Evolutionary conservation across 1,140 invertebrate species (phyloP), one percentile per base, ranked within the genome.

Genomic region (Glomeris maerens): DNA sequence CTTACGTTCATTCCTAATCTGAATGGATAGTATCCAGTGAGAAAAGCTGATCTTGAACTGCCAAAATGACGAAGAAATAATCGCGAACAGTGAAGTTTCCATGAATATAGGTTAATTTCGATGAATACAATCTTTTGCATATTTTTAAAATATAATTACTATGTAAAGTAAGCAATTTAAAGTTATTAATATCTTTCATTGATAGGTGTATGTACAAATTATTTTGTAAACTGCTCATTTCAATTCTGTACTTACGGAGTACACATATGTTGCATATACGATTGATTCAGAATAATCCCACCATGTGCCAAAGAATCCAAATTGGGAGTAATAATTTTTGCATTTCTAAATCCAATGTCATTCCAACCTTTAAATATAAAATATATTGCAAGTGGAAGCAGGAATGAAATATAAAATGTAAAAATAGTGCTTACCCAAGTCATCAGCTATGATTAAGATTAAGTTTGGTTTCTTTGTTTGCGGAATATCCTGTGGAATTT

Each of bases 1-100:
- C 5, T 44, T 36, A 45, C 28, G 46, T 65, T 61, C 5, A 64
- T 50, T 17, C 63, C 64, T 4, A 14, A 21, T 20, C 36, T 3
- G 60, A 83, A 84, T 1, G 86, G 83, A 72, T 87, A 82, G 69
- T 83, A 84, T 42, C 86, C 87, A 0, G 86, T 87, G 78, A 93
- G 80, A 13, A 92, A 67, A 2, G 86, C 81, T 4, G 78, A 75
- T 56, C 84, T 5, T 4, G 48, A 49, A 3, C 48, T 49, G 38
- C 17, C 10, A 42, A 17, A 42, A 42, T 21, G 25, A 36, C 31
- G 10, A 13, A 36, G 31, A 36, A 17, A 17, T 17, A 36, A 36
- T 36, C 31, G 31, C 31, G 17, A 17, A 36, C 17, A 10, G 17
- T 10, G 31, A 36, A 10, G 31, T 17, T 36, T 4, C 17, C 40